phyloP scores from a whole-genome alignment of 2,113 vertebrate genomes.

The Motacilla alba region DNA sequence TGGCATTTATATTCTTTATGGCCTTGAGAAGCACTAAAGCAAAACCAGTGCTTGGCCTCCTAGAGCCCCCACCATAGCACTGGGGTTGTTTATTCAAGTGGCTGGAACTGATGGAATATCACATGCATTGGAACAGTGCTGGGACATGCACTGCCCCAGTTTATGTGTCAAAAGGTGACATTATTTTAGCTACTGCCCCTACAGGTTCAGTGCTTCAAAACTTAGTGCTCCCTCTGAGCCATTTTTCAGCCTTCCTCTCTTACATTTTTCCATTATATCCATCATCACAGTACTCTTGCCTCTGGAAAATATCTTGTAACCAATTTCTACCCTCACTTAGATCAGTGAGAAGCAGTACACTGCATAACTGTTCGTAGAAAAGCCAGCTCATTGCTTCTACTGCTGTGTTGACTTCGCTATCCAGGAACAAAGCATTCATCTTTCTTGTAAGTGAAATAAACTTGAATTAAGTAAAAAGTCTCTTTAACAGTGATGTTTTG shows the following conservation, averaged over 20 bases:
- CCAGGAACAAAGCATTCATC: background rate
- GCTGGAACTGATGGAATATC: background rate
- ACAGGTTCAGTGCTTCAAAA: background rate
- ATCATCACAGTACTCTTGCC: background rate
- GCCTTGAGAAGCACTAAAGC: background rate
- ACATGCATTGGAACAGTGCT: background rate
- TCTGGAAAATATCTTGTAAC: background rate
- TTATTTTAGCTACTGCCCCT: background rate
- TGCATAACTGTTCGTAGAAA: background rate
- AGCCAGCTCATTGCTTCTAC: background rate
- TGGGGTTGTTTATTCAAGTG: fast-evolving
- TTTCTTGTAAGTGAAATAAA: background rate
- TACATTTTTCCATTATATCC: background rate
- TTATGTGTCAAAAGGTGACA: background rate
- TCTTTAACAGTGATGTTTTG: background rate
- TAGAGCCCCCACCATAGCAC: background rate
- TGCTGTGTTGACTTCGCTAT: background rate
- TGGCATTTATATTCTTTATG: background rate
- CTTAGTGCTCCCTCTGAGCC: background rate
- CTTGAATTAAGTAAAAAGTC: background rate
- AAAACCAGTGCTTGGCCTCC: background rate
- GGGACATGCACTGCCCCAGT: background rate
- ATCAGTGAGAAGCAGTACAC: background rate
- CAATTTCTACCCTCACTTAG: background rate
- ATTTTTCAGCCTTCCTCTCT: background rate